A percentile compares a stretch with the other conserved stretches of the same genome.
phyloP scores from a whole-genome alignment of 2,113 vertebrate species.

The Paradoxurus hermaphroditus region DNA sequence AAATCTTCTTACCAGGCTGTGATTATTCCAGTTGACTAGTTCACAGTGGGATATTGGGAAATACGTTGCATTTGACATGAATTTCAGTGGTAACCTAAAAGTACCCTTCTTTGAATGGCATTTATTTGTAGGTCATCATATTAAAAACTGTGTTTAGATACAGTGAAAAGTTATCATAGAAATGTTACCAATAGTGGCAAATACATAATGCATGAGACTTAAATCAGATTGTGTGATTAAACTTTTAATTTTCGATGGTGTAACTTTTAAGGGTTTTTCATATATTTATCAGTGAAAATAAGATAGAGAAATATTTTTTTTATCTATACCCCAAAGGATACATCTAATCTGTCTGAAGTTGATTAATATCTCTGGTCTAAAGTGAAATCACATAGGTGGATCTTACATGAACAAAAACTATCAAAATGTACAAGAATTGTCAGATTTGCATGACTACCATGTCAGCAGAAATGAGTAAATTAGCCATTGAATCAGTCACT shows the following conservation, averaged over 20 bases:
- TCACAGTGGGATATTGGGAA: constrained; percentile 16
- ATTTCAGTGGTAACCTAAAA: background rate
- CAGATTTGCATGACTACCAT: background rate
- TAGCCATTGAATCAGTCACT: background rate
- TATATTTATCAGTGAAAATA: background rate
- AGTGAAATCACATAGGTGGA: background rate
- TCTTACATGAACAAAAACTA: background rate
- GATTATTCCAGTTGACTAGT: background rate
- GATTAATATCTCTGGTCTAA: background rate
- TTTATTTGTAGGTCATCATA: background rate
- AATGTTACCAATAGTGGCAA: background rate
- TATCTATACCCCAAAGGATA: background rate
- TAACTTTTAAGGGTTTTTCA: background rate
- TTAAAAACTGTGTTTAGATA: background rate
- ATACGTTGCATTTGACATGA: background rate
- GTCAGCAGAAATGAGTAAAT: background rate
- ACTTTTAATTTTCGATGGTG: background rate
- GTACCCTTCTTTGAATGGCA: background rate
- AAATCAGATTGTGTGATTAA: constrained; percentile 1
- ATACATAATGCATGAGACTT: background rate
- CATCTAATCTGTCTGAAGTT: background rate
- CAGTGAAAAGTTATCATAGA: background rate
- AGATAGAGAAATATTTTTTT: background rate
- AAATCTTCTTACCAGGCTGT: constrained; percentile 28
- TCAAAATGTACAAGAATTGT: background rate